A percentile compares a stretch with the other conserved stretches of the same genome.
These are phyloP conservation scores for Gymnothorax reevesii DNA, from an alignment of 2,797 vertebrate genomes.

Conservation along the genomic window DNA sequence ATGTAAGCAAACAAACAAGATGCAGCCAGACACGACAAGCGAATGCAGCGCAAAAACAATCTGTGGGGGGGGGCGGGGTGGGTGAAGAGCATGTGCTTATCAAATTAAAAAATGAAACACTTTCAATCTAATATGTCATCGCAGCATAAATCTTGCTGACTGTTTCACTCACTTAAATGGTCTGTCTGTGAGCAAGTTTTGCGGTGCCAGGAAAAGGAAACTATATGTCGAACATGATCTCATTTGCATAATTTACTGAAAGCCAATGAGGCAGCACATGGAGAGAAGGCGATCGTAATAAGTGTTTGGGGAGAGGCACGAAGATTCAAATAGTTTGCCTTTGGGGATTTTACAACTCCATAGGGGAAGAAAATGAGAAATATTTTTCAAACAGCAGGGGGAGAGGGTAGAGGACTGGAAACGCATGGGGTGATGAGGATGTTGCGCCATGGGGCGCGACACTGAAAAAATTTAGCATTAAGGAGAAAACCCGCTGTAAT, in stretches of 20 bases:
- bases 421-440: slow-evolving; percentile 99
- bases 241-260: slow-evolving; percentile 99
- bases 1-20: background rate
- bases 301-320: slow-evolving; percentile 99
- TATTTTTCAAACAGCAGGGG: slow-evolving; percentile 99
- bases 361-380: slow-evolving; percentile 99
- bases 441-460: slow-evolving; percentile 97
- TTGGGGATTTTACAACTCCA: slow-evolving; percentile 99
- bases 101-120: slow-evolving; percentile 77
- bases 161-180: slow-evolving; percentile 98
- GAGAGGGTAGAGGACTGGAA: slow-evolving; percentile 99
- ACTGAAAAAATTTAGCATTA: slow-evolving; percentile 89
- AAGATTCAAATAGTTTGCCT: slow-evolving; percentile 99
- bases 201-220: slow-evolving; percentile 93
- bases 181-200: slow-evolving; percentile 97
- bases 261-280: slow-evolving; percentile 99
- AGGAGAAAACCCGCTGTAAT: slow-evolving; percentile 86
- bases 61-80: slow-evolving; percentile 63
- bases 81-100: slow-evolving; percentile 42
- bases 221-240: slow-evolving; percentile 98
- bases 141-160: slow-evolving; percentile 99
- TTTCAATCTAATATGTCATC: slow-evolving; percentile 98
- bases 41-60: slow-evolving; percentile 69
- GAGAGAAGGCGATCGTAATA: slow-evolving; percentile 98
- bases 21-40: slow-evolving; percentile 64